These are phyloP conservation scores for Cartodere bifasciata DNA, from an alignment of 2,888 invertebrate genomes.

Conservation along the genomic window DNA sequence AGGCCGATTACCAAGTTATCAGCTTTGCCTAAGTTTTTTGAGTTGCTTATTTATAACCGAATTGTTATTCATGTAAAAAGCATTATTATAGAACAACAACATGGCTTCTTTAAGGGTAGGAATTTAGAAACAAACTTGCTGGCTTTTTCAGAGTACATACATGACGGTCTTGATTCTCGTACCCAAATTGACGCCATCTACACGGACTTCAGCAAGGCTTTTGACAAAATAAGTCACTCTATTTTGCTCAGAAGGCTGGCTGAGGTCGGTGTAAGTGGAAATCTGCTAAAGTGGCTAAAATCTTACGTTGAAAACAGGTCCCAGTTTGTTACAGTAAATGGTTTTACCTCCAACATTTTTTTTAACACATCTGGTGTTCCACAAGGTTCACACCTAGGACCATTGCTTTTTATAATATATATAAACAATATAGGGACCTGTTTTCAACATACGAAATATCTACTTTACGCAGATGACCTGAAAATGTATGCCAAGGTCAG, in stretches of 20 bases:
- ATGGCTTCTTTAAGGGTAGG: conserved; percentile 2
- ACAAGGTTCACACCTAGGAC: conserved; percentile 14
- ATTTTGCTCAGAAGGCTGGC: conserved; percentile 12
- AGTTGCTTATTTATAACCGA: conserved; percentile 1
- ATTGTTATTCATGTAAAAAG: conserved; percentile 1
- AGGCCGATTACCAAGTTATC: conserved; percentile 5
- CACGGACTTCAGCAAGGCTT: conserved; percentile 15
- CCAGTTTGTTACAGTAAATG: conserved; percentile 11
- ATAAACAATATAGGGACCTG: conserved; percentile 8
- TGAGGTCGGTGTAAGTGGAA: conserved; percentile 11
- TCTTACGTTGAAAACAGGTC: conserved; percentile 12
- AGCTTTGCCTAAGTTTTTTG: conserved; percentile 4
- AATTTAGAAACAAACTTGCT: conserved; percentile 2
- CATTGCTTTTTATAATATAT: conserved; percentile 13
- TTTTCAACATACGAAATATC: conserved; percentile 3
- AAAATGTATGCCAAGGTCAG: too few relatives aligned
- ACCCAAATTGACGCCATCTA: neutral
- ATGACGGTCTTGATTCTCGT: neutral
- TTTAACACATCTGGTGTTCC: conserved; percentile 13
- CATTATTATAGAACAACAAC: conserved; percentile 4
- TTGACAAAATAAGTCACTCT: conserved; percentile 15
- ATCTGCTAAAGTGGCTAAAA: conserved; percentile 13
- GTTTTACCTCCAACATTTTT: conserved; percentile 8
- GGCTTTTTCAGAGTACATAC: conserved; percentile 1
- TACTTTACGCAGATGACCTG: conserved; percentile 8